Evolutionary conservation across 2,113 vertebrate species (phyloP).

Genomic region (Elephantulus edwardii): DNA sequence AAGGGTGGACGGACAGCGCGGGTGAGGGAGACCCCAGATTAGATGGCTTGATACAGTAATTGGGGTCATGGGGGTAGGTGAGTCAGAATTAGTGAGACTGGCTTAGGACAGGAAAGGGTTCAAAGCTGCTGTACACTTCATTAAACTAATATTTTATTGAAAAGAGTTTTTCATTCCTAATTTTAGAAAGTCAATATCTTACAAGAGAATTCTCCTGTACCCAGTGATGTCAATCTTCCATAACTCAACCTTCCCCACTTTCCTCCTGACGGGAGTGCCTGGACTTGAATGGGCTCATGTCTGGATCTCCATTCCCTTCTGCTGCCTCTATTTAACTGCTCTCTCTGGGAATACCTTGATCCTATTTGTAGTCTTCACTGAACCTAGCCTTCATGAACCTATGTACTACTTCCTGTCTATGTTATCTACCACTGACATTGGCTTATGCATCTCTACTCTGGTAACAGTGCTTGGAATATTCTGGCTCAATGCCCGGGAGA

Average conservation of each 20-base stretch:
- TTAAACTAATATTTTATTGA: not conserved
- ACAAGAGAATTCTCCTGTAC: constrained; percentile 14
- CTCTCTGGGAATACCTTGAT: constrained; percentile 79
- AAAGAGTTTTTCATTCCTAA: constrained; percentile 6
- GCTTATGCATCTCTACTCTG: constrained; percentile 72
- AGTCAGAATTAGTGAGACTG: too few relatives aligned
- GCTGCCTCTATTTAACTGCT: constrained; percentile 76
- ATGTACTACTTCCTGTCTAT: constrained; percentile 83
- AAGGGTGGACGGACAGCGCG: too few relatives aligned
- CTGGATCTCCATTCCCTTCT: constrained; percentile 82
- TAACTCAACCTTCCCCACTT: constrained; percentile 74
- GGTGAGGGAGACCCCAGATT: too few relatives aligned
- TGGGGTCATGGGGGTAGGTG: too few relatives aligned
- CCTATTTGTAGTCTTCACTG: constrained; percentile 74
- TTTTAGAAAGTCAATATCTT: constrained; percentile 46
- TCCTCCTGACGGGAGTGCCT: constrained; percentile 77
- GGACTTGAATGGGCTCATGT: constrained; percentile 77
- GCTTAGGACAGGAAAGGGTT: too few relatives aligned
- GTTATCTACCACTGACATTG: constrained; percentile 78
- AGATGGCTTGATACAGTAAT: too few relatives aligned
- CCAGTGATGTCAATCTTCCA: constrained; percentile 16
- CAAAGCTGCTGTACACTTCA: not conserved
- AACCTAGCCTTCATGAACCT: constrained; percentile 76
- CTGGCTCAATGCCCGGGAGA: constrained; percentile 72
- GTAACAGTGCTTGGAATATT: constrained; percentile 78